Conservation (phyloP, 2,113 vertebrate genomes). For the Martes martes region DNA sequence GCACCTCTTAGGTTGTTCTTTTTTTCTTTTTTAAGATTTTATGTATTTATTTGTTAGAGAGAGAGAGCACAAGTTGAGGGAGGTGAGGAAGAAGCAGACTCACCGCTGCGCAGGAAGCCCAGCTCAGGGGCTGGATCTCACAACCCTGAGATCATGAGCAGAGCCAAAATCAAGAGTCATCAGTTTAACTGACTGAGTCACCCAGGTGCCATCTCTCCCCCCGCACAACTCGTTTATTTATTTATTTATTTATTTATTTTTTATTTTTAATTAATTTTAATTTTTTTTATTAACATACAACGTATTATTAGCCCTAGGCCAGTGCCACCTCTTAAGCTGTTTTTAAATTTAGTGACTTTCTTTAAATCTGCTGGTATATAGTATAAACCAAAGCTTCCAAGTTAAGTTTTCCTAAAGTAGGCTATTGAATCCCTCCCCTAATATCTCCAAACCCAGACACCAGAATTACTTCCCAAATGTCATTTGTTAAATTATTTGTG, state of each 20-base stretch:
- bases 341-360: neutral
- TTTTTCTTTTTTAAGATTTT: too few relatives aligned
- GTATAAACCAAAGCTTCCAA: neutral
- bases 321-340: too few relatives aligned
- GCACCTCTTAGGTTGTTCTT: too few relatives aligned
- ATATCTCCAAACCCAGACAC: neutral
- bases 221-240: too few relatives aligned
- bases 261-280: too few relatives aligned
- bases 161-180: neutral
- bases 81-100: neutral
- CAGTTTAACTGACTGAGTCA: too few relatives aligned
- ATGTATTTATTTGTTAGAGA: too few relatives aligned
- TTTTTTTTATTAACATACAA: too few relatives aligned
- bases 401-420: neutral
- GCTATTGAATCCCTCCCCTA: neutral
- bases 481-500: neutral
- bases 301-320: too few relatives aligned
- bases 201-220: too few relatives aligned
- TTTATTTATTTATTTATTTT: too few relatives aligned
- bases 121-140: neutral
- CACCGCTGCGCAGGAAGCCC: rapidly evolving
- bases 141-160: neutral
- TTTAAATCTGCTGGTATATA: neutral
- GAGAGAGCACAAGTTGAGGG: neutral
- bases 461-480: neutral